Evolutionary conservation across 2,888 invertebrate species (phyloP).

Genomic region (Thysanoteuthis rhombus): DNA sequence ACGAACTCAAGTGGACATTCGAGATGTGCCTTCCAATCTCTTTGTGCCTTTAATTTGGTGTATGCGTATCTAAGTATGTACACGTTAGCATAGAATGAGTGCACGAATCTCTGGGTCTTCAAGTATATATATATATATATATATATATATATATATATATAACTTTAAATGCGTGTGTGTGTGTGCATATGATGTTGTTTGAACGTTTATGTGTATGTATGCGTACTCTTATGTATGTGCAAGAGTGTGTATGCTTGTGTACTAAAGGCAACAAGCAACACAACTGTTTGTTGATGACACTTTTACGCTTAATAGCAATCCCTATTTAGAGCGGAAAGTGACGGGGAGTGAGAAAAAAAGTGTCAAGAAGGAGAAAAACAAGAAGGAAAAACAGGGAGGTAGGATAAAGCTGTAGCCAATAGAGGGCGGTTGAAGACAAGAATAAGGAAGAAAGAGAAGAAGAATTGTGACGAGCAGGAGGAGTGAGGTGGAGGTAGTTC

Average conservation of each 20-base stretch:
- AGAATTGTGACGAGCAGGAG: neutral
- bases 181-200: neutral
- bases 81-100: too few relatives aligned
- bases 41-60: too few relatives aligned
- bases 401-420: too few relatives aligned
- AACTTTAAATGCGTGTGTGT: neutral
- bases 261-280: neutral
- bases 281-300: neutral
- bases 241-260: neutral
- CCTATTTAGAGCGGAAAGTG: neutral
- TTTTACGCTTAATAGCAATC: slow-evolving; percentile 12
- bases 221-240: neutral
- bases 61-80: too few relatives aligned
- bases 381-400: too few relatives aligned
- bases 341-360: neutral
- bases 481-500: too few relatives aligned
- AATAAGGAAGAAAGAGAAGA: neutral
- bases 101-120: too few relatives aligned
- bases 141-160: neutral
- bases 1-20: too few relatives aligned
- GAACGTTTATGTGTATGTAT: neutral
- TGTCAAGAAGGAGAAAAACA: neutral
- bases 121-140: too few relatives aligned
- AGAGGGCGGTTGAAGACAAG: too few relatives aligned
- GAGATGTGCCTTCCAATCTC: too few relatives aligned